Conservation (phyloP, 1,140 invertebrate species). For the Cydia splendana region DNA sequence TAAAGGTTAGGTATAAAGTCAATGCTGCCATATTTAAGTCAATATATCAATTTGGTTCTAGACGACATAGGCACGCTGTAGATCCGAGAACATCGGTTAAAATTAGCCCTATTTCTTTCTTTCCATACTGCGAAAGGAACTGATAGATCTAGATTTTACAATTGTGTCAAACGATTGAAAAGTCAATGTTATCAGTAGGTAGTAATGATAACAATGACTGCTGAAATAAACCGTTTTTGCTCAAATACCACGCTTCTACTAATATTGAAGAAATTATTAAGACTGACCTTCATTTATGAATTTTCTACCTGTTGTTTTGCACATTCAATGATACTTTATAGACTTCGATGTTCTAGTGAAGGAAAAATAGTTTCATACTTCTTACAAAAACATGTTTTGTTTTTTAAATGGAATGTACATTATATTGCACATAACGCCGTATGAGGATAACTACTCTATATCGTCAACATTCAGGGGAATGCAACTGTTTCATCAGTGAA, state of each 20-base stretch:
- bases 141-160: not conserved
- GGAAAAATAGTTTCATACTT: too few species aligned
- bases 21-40: too few species aligned
- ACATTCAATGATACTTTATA: not conserved
- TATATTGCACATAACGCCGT: not conserved
- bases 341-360: not conserved
- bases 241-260: not conserved
- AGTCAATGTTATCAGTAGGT: too few species aligned
- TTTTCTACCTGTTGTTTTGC: not conserved
- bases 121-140: not conserved
- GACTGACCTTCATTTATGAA: slow-evolving; percentile 10
- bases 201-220: not conserved
- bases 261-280: slow-evolving; percentile 6
- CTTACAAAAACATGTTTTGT: not conserved
- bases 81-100: not conserved
- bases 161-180: too few species aligned
- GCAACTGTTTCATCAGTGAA: not conserved
- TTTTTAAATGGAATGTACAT: not conserved
- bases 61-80: too few species aligned
- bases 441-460: not conserved
- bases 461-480: not conserved
- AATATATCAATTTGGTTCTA: too few species aligned
- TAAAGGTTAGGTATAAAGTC: too few species aligned
- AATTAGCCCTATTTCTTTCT: not conserved
- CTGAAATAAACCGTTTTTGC: not conserved